A percentile compares a stretch with the other conserved stretches of the same genome.
phyloP scores from a whole-genome alignment of 2,888 invertebrate genomes.

The Exocentrus adspersus region DNA sequence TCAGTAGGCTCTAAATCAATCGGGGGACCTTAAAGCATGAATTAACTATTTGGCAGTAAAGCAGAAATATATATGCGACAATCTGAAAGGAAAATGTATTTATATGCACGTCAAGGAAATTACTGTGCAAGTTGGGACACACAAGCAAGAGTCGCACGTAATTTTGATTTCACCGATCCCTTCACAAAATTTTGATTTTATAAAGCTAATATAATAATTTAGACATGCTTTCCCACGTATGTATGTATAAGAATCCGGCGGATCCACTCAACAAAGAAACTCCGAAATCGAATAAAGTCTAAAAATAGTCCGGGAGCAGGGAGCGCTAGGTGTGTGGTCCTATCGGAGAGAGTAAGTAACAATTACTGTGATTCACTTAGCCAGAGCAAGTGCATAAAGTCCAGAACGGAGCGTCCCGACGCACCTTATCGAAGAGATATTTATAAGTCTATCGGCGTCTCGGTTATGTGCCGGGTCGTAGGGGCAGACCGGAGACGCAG shows the following conservation, averaged over 20 bases:
- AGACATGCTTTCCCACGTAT: too few species aligned
- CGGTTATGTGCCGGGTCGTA: conserved; percentile 9
- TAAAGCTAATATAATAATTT: too few species aligned
- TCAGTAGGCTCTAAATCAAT: conserved; percentile 50
- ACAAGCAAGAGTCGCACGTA: too few species aligned
- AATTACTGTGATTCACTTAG: conserved; percentile 30
- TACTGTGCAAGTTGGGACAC: too few species aligned
- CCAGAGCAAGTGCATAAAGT: conserved; percentile 19
- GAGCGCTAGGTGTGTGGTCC: conserved; percentile 26
- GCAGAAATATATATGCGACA: conserved; percentile 36
- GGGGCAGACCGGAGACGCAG: conserved; percentile 23
- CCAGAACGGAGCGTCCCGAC: conserved; percentile 26
- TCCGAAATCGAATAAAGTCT: not conserved
- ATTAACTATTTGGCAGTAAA: conserved; percentile 43
- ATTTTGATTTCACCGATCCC: too few species aligned
- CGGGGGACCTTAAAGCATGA: conserved; percentile 31
- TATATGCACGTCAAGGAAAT: conserved; percentile 20
- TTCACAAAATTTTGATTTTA: too few species aligned
- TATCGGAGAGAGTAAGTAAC: conserved; percentile 25
- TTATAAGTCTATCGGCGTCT: conserved; percentile 38
- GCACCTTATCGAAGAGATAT: conserved; percentile 35
- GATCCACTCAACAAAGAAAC: not conserved
- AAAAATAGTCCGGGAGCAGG: not conserved
- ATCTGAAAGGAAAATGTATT: conserved; percentile 37
- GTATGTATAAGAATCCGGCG: too few species aligned